Base-by-base conservation (phyloP, 2,113 vertebrate species). In the Neolamprologus sp. region DNA sequence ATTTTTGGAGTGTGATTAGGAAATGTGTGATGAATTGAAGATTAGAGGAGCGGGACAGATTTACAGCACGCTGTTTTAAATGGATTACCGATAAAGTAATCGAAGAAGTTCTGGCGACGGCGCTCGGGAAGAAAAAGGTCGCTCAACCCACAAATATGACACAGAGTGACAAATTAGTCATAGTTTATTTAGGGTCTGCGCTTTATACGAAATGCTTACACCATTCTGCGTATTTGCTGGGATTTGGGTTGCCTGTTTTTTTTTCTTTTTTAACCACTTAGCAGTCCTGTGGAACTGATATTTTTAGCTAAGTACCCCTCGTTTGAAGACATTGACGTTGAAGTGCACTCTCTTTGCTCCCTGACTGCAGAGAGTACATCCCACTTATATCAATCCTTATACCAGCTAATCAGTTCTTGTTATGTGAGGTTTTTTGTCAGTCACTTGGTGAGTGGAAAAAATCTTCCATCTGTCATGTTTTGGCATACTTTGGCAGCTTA, bases 1-100 rank as follows among this genome's bases (percentile, higher is more conserved):
- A 93, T 94, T 94, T 94, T 87, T 92, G 89, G 89, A 90, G 92
- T 7, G 71, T 55, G 92, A 93, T 94, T 91, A 92, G 90, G 82
- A 93, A 94, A 88, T 79, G 89, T 87, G 87, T 89, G 91, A 93
- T 92, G 92, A 94, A 90, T 89, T 42, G 83, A 81, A 93, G 93
- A 94, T 94, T 92, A 87, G 91, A 81, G 83, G 71, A 89, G 85
- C 78, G 23, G 78, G 92, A 88, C 89, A 89, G 86, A 92, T 93
- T 93, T 89, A 89, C 81, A 10, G 87, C 65, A 10, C 16, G 14
- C 35, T 1, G 83, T 54, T 84, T 47, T 89, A 88, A 94, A 91
- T 26, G 86, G 94, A 95, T 95, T 93, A 92, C 88, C 7, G 85
- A 90, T 86, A 65, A 90, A 93, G 93, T 82, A 92, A 93, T 94